Evolutionary conservation across 1,140 invertebrate species (phyloP).

Genomic region (Panonychus citri): DNA sequence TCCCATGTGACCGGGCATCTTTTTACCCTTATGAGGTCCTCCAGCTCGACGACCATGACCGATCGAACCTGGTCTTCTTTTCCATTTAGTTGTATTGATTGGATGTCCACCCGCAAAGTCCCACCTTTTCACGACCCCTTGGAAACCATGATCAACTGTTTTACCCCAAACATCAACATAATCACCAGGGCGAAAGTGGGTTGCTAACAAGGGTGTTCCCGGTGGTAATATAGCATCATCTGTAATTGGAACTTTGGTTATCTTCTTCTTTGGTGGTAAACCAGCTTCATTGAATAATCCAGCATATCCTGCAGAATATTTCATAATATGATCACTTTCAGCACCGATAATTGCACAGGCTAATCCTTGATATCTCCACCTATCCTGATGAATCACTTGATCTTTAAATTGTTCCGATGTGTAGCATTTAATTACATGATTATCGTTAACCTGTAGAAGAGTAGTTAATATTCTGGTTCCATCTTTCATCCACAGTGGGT

Average conservation of each 20-base stretch:
- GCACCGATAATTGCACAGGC: constrained; percentile 67
- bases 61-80: constrained; percentile 70
- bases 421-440: constrained; percentile 80
- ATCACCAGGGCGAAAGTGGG: constrained; percentile 76
- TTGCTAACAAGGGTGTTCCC: constrained; percentile 57
- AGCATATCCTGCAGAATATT: constrained; percentile 70
- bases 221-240: constrained; percentile 62
- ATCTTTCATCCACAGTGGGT: constrained; percentile 73
- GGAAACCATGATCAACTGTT: constrained; percentile 85
- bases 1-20: constrained; percentile 95
- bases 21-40: constrained; percentile 76
- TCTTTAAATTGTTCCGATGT: constrained; percentile 44
- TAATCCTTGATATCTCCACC: constrained; percentile 15
- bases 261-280: constrained; percentile 58
- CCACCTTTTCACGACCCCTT: constrained; percentile 91
- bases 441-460: constrained; percentile 70
- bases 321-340: constrained; percentile 58
- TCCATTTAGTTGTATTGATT: constrained; percentile 77
- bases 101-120: constrained; percentile 81
- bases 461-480: constrained; percentile 53
- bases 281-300: constrained; percentile 61
- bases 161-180: constrained; percentile 66
- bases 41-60: constrained; percentile 51
- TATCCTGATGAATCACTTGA: constrained; percentile 14
- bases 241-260: constrained; percentile 62